Evolutionary conservation across 2,113 vertebrate genomes (phyloP).

Genomic region (Serilophus lunatus): DNA sequence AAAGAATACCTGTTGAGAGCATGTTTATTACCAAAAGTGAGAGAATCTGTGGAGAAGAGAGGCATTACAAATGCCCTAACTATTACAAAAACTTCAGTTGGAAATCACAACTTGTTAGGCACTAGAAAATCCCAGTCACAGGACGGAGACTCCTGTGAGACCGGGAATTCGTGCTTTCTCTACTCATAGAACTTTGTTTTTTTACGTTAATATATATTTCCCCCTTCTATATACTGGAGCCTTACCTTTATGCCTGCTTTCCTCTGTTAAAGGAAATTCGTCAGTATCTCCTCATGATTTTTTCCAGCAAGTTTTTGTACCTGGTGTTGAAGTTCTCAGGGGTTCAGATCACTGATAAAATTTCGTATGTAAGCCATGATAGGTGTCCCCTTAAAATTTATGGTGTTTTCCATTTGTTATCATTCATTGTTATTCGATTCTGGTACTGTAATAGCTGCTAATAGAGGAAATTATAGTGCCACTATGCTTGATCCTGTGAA

Average conservation of each 20-base stretch:
- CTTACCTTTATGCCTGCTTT: not conserved
- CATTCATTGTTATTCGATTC: not conserved
- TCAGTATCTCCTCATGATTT: not conserved
- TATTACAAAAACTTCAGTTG: not conserved
- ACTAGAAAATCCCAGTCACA: not conserved
- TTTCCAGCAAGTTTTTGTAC: not conserved
- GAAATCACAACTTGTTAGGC: not conserved
- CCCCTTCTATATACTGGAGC: not conserved
- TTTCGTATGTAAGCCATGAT: not conserved
- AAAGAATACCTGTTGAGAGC: not conserved
- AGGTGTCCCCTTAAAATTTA: not conserved
- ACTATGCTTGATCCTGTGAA: not conserved
- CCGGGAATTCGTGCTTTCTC: not conserved
- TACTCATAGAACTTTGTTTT: not conserved
- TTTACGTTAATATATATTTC: not conserved
- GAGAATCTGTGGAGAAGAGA: not conserved
- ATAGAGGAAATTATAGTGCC: not conserved
- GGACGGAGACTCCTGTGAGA: not conserved
- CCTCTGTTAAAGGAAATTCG: not conserved
- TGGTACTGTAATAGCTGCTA: not conserved
- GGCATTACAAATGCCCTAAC: not conserved
- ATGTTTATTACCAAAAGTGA: not conserved
- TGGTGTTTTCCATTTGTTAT: not conserved
- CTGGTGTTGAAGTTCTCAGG: not conserved
- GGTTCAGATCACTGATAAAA: not conserved